Conservation (phyloP, 2,113 vertebrate genomes). For the Psittacula cyanocephala region DNA sequence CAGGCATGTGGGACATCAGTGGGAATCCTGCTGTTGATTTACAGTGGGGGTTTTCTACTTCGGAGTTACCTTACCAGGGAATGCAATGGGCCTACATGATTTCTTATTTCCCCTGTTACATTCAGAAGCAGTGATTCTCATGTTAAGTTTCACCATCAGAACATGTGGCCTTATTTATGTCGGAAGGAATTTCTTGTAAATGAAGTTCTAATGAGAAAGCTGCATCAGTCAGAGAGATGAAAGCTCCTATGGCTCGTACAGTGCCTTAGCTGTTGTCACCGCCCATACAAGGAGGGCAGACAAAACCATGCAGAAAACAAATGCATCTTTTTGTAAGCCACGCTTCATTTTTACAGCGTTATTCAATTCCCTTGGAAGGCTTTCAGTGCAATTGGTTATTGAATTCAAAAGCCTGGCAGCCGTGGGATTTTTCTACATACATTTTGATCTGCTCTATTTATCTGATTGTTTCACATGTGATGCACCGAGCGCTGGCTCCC, state of each 20-base stretch:
- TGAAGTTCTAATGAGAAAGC: background rate
- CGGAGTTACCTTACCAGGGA: background rate
- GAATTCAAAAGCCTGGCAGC: constrained; percentile 44
- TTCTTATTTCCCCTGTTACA: background rate
- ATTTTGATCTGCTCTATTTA: constrained; percentile 31
- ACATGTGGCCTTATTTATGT: background rate
- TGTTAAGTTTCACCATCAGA: background rate
- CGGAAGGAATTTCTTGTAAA: background rate
- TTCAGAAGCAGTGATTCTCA: background rate
- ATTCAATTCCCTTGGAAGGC: constrained; percentile 32
- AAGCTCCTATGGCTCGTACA: background rate
- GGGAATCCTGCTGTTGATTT: background rate
- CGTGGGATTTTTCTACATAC: background rate
- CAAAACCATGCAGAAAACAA: constrained; percentile 17
- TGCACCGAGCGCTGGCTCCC: background rate
- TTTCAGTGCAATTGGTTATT: constrained; percentile 40
- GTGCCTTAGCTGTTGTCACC: background rate
- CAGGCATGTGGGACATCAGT: background rate
- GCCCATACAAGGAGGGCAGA: background rate
- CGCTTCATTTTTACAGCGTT: constrained; percentile 2
- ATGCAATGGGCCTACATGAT: background rate
- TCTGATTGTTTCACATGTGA: background rate
- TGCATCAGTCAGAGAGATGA: background rate
- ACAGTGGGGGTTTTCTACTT: background rate
- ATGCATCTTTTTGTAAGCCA: constrained; percentile 11